phyloP scores from a whole-genome alignment of 53 echinoderm and acorn worm species.

The Paracentrotus lividus region DNA sequence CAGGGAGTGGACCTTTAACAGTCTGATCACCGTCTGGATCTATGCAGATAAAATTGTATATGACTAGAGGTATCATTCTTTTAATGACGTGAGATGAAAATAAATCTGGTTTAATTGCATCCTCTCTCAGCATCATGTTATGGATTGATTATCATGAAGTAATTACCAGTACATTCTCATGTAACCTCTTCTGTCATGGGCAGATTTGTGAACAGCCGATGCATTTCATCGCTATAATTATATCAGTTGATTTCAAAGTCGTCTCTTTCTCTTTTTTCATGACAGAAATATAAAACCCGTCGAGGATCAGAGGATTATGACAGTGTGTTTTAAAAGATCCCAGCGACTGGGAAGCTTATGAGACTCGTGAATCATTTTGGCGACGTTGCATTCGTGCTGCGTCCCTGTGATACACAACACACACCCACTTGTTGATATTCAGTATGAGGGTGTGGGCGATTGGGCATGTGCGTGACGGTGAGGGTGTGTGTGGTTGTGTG shows the following conservation, averaged over 20 bases:
- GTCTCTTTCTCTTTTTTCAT: not conserved
- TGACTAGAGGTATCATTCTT: too few relatives aligned
- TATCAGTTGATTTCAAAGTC: not conserved
- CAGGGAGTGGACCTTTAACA: too few relatives aligned
- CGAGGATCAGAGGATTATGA: not conserved
- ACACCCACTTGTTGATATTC: not conserved
- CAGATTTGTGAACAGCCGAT: not conserved
- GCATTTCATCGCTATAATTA: not conserved
- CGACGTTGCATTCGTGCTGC: not conserved
- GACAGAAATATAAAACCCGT: not conserved
- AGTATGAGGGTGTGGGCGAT: not conserved
- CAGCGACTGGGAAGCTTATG: too few relatives aligned
- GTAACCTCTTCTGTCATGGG: not conserved
- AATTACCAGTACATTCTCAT: not conserved
- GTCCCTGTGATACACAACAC: not conserved
- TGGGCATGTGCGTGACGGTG: not conserved
- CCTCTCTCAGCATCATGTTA: not conserved
- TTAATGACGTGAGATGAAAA: too few relatives aligned
- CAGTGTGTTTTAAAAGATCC: not conserved
- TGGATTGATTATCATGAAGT: not conserved
- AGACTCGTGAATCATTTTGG: too few relatives aligned
- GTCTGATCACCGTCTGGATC: too few relatives aligned
- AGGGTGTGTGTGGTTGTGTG: too few relatives aligned
- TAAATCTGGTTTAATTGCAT: conserved; percentile 13
- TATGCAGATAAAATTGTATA: too few relatives aligned